phyloP scores from a whole-genome alignment of 2,797 vertebrate species.

The Enteromius unitaeniatus region DNA sequence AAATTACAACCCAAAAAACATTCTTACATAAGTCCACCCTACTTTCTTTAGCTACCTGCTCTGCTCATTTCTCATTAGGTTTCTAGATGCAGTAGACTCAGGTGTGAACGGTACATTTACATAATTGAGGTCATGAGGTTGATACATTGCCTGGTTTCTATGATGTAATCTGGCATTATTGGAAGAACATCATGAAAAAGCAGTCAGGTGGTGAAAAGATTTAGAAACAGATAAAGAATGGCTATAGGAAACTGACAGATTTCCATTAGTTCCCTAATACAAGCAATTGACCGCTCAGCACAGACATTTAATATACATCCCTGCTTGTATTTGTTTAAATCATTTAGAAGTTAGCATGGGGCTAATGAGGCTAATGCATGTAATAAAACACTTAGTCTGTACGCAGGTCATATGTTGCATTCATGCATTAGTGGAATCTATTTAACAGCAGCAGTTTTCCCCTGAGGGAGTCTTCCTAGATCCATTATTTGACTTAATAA shows the following conservation, averaged over 20 bases:
- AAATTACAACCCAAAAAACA: background rate
- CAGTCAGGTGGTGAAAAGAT: slow-evolving; percentile 8
- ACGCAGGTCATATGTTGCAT: slow-evolving; percentile 10
- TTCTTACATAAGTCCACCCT: slow-evolving; percentile 6
- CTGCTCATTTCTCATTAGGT: slow-evolving; percentile 30
- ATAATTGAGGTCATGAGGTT: slow-evolving; percentile 56
- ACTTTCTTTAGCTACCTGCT: slow-evolving; percentile 16
- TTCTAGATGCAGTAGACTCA: slow-evolving; percentile 55
- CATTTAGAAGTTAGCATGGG: slow-evolving; percentile 19
- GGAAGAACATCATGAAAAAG: slow-evolving; percentile 37
- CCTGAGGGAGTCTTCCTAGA: slow-evolving; percentile 9
- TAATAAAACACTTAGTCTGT: slow-evolving; percentile 23
- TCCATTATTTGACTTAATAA: slow-evolving; percentile 41
- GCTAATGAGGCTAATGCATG: slow-evolving; percentile 23
- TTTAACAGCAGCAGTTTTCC: slow-evolving; percentile 22
- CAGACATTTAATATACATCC: slow-evolving; percentile 29
- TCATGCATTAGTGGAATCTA: slow-evolving; percentile 37
- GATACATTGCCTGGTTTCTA: slow-evolving; percentile 53
- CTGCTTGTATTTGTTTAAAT: slow-evolving; percentile 4
- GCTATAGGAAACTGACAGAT: slow-evolving; percentile 26
- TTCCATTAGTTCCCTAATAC: background rate
- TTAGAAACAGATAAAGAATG: slow-evolving; percentile 5
- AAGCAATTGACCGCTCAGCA: slow-evolving; percentile 11
- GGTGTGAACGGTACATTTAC: slow-evolving; percentile 54
- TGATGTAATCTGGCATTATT: slow-evolving; percentile 54